Conservation (phyloP, 92 coral and sea anemone genomes). For the Meandrina meandrites region DNA sequence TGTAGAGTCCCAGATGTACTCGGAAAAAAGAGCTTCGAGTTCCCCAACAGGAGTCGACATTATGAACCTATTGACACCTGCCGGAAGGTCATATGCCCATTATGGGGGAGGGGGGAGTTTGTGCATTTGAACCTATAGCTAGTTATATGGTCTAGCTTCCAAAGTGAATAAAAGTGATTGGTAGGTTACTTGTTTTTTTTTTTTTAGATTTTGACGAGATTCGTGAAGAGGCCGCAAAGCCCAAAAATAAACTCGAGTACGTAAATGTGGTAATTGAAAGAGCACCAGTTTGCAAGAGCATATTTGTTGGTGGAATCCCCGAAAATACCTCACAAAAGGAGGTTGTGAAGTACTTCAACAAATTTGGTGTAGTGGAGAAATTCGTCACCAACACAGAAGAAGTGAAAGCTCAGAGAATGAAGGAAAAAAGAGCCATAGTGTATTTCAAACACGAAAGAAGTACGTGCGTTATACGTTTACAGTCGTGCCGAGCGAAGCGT, state of each 20-base stretch:
- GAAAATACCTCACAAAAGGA: conserved; percentile 17
- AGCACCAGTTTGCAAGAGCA: conserved; percentile 43
- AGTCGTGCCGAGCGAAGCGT: too few relatives aligned
- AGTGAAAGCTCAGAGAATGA: neutral
- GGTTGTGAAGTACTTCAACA: conserved; percentile 15
- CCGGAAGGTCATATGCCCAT: too few relatives aligned
- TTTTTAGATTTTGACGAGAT: conserved; percentile 17
- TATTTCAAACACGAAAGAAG: conserved; percentile 26
- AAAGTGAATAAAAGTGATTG: neutral
- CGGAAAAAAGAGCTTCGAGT: too few relatives aligned
- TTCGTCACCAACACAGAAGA: neutral
- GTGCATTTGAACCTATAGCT: too few relatives aligned
- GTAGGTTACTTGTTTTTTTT: neutral
- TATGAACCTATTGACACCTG: too few relatives aligned
- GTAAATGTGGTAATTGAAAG: conserved; percentile 32
- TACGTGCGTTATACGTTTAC: neutral
- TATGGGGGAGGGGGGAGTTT: too few relatives aligned
- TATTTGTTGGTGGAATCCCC: conserved; percentile 29
- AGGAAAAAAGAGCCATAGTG: conserved; percentile 14
- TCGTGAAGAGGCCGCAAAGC: conserved; percentile 2
- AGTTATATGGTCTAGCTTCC: too few relatives aligned
- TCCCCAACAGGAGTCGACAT: too few relatives aligned
- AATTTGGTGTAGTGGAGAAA: conserved; percentile 16
- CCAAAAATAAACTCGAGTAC: neutral
- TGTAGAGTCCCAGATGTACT: too few relatives aligned